These are phyloP conservation scores for Drosophila mercatorum DNA, from an alignment of 2,888 invertebrate species.

Conservation along the genomic window DNA sequence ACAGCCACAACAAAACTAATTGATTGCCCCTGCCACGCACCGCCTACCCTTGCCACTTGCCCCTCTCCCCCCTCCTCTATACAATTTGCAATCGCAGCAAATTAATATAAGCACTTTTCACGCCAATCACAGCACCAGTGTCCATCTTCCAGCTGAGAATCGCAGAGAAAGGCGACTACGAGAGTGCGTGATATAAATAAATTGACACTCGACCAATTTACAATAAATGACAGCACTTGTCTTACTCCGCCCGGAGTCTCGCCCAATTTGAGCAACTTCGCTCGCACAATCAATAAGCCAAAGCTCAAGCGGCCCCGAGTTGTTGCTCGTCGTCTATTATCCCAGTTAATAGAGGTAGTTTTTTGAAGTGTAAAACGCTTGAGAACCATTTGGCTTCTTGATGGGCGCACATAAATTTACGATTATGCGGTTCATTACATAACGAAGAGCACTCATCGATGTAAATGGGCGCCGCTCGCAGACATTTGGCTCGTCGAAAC, in stretches of 20 bases:
- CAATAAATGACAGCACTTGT: constrained; percentile 58
- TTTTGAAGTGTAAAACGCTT: constrained; percentile 63
- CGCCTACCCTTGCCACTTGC: not conserved
- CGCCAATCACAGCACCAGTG: constrained; percentile 40
- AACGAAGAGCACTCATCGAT: constrained; percentile 36
- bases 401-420: constrained; percentile 67
- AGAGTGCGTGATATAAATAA: constrained; percentile 62
- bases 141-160: constrained; percentile 1
- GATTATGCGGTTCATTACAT: constrained; percentile 67
- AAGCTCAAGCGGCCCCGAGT: constrained; percentile 3
- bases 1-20: constrained; percentile 59
- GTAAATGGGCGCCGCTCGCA: constrained; percentile 20
- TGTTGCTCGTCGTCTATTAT: constrained; percentile 18
- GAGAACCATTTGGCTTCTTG: constrained; percentile 56
- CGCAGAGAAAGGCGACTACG: not conserved
- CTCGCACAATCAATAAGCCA: constrained; percentile 57
- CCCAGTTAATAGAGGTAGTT: constrained; percentile 63
- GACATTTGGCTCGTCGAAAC: not conserved
- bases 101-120: constrained; percentile 55
- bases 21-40: constrained; percentile 50
- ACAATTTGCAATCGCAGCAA: constrained; percentile 48
- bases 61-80: not conserved
- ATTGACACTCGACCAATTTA: constrained; percentile 66
- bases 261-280: constrained; percentile 28
- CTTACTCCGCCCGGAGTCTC: constrained; percentile 8